Percentiles rank a stretch among this genome's conserved stretches.
phyloP scores from a whole-genome alignment of 1,140 invertebrate genomes.

The Magallana angulata region DNA sequence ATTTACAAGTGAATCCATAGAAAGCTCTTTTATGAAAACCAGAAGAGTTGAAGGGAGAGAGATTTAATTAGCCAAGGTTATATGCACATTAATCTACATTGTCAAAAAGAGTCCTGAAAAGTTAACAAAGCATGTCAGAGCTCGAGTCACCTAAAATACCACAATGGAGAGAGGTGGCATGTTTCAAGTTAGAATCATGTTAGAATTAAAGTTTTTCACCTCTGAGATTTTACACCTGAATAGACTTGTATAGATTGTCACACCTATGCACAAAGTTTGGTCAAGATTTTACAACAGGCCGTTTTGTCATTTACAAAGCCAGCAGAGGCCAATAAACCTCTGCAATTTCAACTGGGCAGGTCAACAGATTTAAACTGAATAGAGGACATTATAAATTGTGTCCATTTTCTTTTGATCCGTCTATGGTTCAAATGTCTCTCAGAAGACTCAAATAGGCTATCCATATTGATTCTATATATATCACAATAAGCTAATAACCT shows the following conservation, averaged over 20 bases:
- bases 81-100: conserved; percentile 29
- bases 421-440: too few relatives aligned
- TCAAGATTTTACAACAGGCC: not conserved
- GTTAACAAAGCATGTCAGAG: conserved; percentile 12
- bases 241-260: not conserved
- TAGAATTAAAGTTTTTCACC: not conserved
- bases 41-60: not conserved
- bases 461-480: too few relatives aligned
- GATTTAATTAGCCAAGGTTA: conserved; percentile 5
- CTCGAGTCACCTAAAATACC: not conserved
- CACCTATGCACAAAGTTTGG: conserved; percentile 3
- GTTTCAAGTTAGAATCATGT: not conserved
- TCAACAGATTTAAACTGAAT: not conserved
- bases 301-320: not conserved
- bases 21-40: not conserved
- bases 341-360: conserved; percentile 3
- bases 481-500: not conserved
- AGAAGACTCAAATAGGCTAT: too few relatives aligned
- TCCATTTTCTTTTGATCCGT: too few relatives aligned
- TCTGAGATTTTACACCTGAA: not conserved
- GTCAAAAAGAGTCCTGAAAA: conserved; percentile 18
- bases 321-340: not conserved
- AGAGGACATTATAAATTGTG: not conserved
- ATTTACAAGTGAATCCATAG: not conserved
- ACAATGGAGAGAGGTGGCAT: not conserved